Conservation (phyloP, 2,113 vertebrate species). For the Muntiacus reevesi region DNA sequence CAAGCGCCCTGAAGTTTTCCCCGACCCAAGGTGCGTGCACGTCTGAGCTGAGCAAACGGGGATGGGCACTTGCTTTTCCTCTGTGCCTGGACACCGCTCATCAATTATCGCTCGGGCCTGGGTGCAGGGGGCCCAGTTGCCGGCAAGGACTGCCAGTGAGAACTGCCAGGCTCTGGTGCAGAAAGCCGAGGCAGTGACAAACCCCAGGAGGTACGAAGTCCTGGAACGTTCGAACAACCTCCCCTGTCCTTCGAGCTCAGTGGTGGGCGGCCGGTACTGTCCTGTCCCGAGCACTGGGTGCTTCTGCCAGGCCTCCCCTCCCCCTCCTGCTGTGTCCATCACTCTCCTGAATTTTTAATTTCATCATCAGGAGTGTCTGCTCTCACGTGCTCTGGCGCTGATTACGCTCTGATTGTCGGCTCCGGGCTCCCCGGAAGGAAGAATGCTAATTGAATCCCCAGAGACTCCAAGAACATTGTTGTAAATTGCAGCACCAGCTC, state of each 20-base stretch:
- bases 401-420: not conserved
- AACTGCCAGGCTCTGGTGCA: not conserved
- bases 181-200: not conserved
- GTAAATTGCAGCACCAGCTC: too few species aligned
- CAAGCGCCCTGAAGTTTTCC: too few species aligned
- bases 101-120: not conserved
- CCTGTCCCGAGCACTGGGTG: accelerated
- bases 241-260: not conserved
- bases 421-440: not conserved
- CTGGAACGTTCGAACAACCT: accelerated
- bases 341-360: not conserved
- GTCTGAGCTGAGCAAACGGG: not conserved
- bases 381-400: not conserved
- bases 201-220: too few species aligned
- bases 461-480: accelerated
- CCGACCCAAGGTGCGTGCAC: accelerated
- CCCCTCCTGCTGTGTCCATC: not conserved
- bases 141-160: too few species aligned
- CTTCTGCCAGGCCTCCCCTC: not conserved
- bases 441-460: not conserved
- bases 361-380: not conserved
- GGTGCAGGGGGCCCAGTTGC: not conserved
- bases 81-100: not conserved
- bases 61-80: not conserved
- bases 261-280: accelerated